Evolutionary conservation across 2,113 vertebrate genomes (phyloP).

Genomic region (Oxyura jamaicensis): DNA sequence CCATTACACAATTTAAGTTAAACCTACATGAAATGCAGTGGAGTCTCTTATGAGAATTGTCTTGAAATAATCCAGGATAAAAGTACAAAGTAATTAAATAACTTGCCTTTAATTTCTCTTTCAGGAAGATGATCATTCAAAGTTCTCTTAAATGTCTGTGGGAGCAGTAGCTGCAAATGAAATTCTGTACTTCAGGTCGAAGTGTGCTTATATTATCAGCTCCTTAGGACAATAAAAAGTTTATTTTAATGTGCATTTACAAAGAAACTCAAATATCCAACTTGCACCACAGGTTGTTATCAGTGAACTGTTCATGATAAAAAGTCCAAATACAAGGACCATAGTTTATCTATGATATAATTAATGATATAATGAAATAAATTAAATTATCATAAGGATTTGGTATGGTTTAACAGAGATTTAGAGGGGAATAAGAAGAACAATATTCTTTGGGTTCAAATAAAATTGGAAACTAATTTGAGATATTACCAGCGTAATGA

Average conservation of each 20-base stretch:
- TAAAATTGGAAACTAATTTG: neutral
- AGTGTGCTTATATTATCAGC: neutral
- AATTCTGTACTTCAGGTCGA: neutral
- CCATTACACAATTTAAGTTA: neutral
- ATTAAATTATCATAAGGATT: neutral
- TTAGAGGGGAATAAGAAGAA: neutral
- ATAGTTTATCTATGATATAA: neutral
- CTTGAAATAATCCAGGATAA: constrained; percentile 1
- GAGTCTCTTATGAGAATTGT: neutral
- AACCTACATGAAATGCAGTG: neutral
- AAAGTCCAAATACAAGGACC: neutral
- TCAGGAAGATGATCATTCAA: neutral
- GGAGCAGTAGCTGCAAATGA: neutral
- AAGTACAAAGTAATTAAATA: neutral
- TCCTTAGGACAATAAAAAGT: neutral
- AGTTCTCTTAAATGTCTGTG: neutral
- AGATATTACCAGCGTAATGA: neutral
- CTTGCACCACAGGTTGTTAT: neutral
- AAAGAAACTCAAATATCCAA: neutral
- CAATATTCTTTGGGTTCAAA: neutral
- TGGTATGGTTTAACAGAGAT: neutral
- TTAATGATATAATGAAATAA: neutral
- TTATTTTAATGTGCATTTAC: neutral
- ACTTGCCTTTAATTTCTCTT: neutral
- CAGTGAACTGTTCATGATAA: neutral